phyloP scores from a whole-genome alignment of 1,140 invertebrate genomes.

The Arctopsyche grandis region DNA sequence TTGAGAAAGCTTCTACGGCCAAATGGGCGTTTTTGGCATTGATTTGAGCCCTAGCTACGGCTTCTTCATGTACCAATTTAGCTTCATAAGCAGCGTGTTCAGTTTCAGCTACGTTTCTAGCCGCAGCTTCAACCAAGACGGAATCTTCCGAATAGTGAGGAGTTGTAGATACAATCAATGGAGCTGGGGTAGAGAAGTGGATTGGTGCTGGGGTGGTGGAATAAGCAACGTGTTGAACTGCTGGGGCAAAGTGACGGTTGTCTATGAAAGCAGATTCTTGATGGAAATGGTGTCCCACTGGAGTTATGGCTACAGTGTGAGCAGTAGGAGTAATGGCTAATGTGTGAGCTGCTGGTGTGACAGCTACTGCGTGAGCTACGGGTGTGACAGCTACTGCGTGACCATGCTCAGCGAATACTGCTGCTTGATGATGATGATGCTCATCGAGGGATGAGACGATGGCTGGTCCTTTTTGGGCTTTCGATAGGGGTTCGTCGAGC shows the following conservation, averaged over 20 bases:
- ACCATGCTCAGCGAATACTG: slow-evolving; percentile 30
- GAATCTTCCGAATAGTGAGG: slow-evolving; percentile 57
- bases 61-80: slow-evolving; percentile 49
- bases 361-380: slow-evolving; percentile 44
- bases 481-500: slow-evolving; percentile 70
- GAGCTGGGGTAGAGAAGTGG: slow-evolving; percentile 53
- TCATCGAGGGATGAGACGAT: slow-evolving; percentile 58
- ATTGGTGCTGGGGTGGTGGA: slow-evolving; percentile 53
- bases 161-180: slow-evolving; percentile 52
- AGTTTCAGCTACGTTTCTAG: slow-evolving; percentile 52
- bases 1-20: slow-evolving; percentile 55
- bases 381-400: slow-evolving; percentile 33
- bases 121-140: slow-evolving; percentile 60
- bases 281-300: slow-evolving; percentile 39
- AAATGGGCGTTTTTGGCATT: slow-evolving; percentile 47
- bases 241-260: slow-evolving; percentile 14
- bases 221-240: slow-evolving; percentile 37
- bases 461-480: slow-evolving; percentile 67
- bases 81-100: slow-evolving; percentile 53
- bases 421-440: slow-evolving; percentile 45
- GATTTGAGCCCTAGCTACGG: slow-evolving; percentile 37
- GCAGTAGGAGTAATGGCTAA: slow-evolving; percentile 51
- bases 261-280: slow-evolving; percentile 7
- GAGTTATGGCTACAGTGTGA: slow-evolving; percentile 41
- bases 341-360: slow-evolving; percentile 54